A percentile compares a stretch with the other conserved stretches of the same genome.
Conservation (phyloP, 2,797 vertebrate genomes). For the Propithecus perrieri region DNA sequence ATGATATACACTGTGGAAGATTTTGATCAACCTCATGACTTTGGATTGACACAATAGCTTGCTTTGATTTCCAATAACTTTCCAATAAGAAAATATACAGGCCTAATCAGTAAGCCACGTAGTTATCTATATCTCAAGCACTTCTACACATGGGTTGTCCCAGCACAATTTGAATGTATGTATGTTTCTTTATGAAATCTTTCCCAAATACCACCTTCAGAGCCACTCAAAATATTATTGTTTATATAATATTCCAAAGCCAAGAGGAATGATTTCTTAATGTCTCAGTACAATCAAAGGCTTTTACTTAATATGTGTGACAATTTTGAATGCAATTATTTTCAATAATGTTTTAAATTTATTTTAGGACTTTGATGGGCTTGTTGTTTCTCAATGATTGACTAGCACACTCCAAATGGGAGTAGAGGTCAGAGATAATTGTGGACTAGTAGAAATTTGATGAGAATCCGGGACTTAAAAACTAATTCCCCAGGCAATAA, state of each 20-base stretch:
- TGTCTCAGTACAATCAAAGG: neutral
- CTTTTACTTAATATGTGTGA: neutral
- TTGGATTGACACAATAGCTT: neutral
- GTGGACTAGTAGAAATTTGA: neutral
- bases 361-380: neutral
- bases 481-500: neutral
- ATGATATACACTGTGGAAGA: neutral
- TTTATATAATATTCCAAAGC: neutral
- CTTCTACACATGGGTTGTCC: neutral
- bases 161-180: neutral
- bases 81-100: neutral
- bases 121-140: neutral
- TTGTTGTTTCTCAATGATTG: neutral
- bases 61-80: neutral
- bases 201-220: neutral
- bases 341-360: neutral
- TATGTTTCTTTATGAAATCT: neutral
- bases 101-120: neutral
- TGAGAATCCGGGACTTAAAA: neutral
- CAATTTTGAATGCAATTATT: neutral
- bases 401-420: neutral
- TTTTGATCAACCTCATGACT: neutral
- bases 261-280: neutral
- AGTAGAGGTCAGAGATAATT: neutral
- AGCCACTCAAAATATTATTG: neutral